A percentile compares a stretch with the other conserved stretches of the same genome.
Evolutionary conservation across 2,888 invertebrate species (phyloP).

Genomic region (Harmothoe impar): DNA sequence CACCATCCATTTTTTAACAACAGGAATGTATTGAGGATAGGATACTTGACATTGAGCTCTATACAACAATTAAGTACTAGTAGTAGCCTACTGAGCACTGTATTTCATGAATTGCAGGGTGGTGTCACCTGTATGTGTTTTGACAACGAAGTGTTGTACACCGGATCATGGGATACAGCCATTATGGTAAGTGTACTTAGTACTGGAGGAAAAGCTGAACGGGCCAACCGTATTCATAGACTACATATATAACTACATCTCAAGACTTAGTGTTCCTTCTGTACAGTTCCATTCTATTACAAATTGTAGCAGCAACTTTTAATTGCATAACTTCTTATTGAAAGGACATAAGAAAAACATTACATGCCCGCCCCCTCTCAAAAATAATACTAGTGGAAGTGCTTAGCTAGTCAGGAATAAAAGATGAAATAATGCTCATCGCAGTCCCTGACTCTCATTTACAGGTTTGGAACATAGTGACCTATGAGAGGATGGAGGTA

Average conservation of each 20-base stretch:
- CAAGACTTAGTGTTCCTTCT: too few relatives aligned
- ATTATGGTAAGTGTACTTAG: slow-evolving; percentile 75
- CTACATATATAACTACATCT: too few relatives aligned
- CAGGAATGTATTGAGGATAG: too few relatives aligned
- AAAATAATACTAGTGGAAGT: too few relatives aligned
- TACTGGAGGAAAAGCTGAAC: background rate
- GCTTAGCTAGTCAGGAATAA: too few relatives aligned
- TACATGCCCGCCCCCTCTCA: too few relatives aligned
- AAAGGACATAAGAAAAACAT: background rate
- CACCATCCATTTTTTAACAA: too few relatives aligned
- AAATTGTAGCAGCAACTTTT: background rate
- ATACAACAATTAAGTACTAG: too few relatives aligned
- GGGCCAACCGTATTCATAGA: too few relatives aligned
- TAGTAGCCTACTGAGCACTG: background rate
- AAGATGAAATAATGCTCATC: too few relatives aligned
- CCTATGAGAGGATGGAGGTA: slow-evolving; percentile 74
- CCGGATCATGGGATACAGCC: slow-evolving; percentile 81
- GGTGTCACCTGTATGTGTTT: slow-evolving; percentile 79
- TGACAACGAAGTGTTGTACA: slow-evolving; percentile 76
- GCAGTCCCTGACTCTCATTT: background rate
- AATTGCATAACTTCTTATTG: background rate
- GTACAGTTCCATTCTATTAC: background rate
- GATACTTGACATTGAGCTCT: too few relatives aligned
- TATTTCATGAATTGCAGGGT: slow-evolving; percentile 74
- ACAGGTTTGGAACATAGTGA: slow-evolving; percentile 80